A percentile compares a stretch with the other conserved stretches of the same genome.
Evolutionary conservation across 2,113 vertebrate genomes (phyloP).

Genomic region (Brachypteracias leptosomus): DNA sequence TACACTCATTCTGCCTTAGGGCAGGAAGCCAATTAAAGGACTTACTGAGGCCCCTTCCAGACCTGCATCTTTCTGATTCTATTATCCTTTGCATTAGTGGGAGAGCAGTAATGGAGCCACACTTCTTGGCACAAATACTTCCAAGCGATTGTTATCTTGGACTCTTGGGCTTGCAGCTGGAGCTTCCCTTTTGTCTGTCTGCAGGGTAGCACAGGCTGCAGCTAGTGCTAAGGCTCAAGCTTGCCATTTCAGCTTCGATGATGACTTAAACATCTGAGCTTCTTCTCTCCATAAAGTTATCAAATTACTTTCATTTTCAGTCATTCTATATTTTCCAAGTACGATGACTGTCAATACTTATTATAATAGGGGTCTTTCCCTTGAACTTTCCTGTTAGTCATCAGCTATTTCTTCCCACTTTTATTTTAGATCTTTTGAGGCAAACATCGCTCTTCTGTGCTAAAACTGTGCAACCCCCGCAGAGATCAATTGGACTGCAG

Average conservation of each 20-base stretch:
- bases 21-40: slow-evolving; percentile 48
- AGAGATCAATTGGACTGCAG: neutral
- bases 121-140: neutral
- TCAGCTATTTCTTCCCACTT: neutral
- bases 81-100: slow-evolving; percentile 39
- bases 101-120: slow-evolving; percentile 35
- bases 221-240: neutral
- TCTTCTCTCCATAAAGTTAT: neutral
- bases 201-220: neutral
- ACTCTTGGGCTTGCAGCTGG: neutral
- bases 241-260: neutral
- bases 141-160: neutral
- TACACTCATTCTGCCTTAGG: neutral
- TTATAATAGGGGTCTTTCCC: neutral
- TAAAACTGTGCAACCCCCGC: neutral
- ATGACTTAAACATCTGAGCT: neutral
- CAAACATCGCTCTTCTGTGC: neutral
- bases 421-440: neutral
- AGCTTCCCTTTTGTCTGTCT: neutral
- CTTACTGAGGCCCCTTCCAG: slow-evolving; percentile 24
- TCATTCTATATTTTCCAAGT: neutral
- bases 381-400: neutral
- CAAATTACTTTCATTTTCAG: neutral
- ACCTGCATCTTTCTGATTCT: slow-evolving; percentile 15
- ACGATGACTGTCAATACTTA: rapidly evolving